These are phyloP conservation scores for Tethya wilhelma DNA, from an alignment of 37 sponge, comb jelly and placozoan genomes.

Conservation along the genomic window DNA sequence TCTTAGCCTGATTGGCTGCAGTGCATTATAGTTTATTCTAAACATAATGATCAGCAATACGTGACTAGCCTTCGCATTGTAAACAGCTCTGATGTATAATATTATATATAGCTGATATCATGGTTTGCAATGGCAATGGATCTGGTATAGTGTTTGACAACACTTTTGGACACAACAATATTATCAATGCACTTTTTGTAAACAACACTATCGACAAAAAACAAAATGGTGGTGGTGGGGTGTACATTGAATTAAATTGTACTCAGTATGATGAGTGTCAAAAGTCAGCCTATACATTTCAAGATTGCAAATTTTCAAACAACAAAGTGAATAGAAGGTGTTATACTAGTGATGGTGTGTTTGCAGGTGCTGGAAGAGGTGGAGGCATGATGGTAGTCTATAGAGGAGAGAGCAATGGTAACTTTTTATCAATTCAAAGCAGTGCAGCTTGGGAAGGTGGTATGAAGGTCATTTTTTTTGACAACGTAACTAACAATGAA, in stretches of 20 bases:
- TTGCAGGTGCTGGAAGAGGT: conserved; percentile 20
- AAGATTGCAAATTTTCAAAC: not conserved
- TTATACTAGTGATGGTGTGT: not conserved
- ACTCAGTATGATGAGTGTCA: not conserved
- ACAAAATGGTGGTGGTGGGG: conserved; percentile 14
- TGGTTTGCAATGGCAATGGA: not conserved
- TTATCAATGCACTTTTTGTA: not conserved
- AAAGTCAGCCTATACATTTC: conserved; percentile 3
- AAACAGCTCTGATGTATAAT: not conserved
- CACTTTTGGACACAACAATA: not conserved
- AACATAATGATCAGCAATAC: too few species aligned
- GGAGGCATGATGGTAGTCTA: conserved; percentile 13
- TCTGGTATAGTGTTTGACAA: not conserved
- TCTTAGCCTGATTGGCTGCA: too few species aligned
- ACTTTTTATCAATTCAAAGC: not conserved
- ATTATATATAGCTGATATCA: not conserved
- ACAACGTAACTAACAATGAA: too few species aligned
- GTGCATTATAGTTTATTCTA: too few species aligned
- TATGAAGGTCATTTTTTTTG: not conserved
- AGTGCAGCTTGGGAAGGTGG: not conserved
- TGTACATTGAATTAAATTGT: conserved; percentile 8
- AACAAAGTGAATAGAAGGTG: conserved; percentile 3
- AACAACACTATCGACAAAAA: not conserved
- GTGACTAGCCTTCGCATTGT: conserved; percentile 7
- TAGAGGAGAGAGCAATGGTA: not conserved